Conservation (phyloP, 2,797 vertebrate genomes). For the Atherinosoma microstoma region DNA sequence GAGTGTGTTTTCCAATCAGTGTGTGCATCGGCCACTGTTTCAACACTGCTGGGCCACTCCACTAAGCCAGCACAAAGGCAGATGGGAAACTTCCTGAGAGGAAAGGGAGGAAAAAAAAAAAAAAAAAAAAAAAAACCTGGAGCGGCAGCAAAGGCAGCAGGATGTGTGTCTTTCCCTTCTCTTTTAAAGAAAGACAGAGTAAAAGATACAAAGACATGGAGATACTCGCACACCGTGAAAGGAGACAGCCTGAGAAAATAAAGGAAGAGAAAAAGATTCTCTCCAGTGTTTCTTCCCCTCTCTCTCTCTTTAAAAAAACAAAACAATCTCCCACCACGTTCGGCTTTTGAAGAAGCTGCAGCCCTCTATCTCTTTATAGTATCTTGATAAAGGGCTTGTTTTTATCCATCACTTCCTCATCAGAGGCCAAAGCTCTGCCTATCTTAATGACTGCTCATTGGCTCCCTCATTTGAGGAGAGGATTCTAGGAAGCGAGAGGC, state of each 20-base stretch:
- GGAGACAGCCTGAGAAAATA: constrained; percentile 66
- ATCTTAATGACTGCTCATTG: constrained; percentile 77
- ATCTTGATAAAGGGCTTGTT: constrained; percentile 72
- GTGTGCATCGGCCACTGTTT: constrained; percentile 77
- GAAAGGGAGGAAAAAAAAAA: constrained; percentile 63
- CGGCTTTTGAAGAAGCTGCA: constrained; percentile 64
- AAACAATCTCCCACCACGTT: constrained; percentile 15
- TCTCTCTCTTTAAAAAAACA: background rate
- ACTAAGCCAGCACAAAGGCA: constrained; percentile 80
- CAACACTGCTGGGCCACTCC: constrained; percentile 79
- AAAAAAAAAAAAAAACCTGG: constrained; percentile 53
- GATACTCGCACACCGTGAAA: constrained; percentile 62
- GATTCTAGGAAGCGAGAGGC: constrained; percentile 72
- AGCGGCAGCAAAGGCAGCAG: constrained; percentile 77
- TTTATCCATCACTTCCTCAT: constrained; percentile 73
- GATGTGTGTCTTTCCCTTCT: constrained; percentile 82
- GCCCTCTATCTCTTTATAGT: constrained; percentile 61
- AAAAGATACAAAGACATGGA: constrained; percentile 69
- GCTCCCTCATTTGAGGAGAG: constrained; percentile 61
- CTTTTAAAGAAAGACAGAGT: constrained; percentile 71
- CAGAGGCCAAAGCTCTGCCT: constrained; percentile 66
- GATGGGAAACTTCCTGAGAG: constrained; percentile 86
- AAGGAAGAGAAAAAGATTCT: constrained; percentile 43
- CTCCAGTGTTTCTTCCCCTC: constrained; percentile 21
- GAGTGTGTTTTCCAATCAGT: constrained; percentile 76